Evolutionary conservation across 1,140 invertebrate genomes (phyloP).

Genomic region (Calephelis virginiensis): DNA sequence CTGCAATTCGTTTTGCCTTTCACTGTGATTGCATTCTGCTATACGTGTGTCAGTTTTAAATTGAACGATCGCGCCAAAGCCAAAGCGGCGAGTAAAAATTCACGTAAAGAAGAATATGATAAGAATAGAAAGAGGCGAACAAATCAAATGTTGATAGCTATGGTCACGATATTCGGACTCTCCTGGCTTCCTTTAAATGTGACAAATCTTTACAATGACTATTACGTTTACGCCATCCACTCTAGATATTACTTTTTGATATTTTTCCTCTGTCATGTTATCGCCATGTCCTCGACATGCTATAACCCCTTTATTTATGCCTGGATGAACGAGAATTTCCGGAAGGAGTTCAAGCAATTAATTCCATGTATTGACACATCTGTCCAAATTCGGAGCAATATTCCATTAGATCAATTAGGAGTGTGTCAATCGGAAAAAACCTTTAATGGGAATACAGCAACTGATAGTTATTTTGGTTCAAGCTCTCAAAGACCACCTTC

Average conservation of each 20-base stretch:
- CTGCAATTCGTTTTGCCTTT: slow-evolving; percentile 97
- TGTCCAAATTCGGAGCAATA: slow-evolving; percentile 53
- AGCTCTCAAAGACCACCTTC: slow-evolving; percentile 62
- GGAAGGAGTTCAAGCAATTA: slow-evolving; percentile 96
- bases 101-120: slow-evolving; percentile 86
- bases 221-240: slow-evolving; percentile 83
- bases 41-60: slow-evolving; percentile 94
- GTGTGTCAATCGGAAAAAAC: slow-evolving; percentile 81
- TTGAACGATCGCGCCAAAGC: slow-evolving; percentile 87
- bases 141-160: slow-evolving; percentile 97
- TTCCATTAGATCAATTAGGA: slow-evolving; percentile 64
- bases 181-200: slow-evolving; percentile 98
- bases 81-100: slow-evolving; percentile 88
- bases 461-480: slow-evolving; percentile 63
- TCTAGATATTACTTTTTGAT: slow-evolving; percentile 91
- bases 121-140: slow-evolving; percentile 87
- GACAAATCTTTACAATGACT: slow-evolving; percentile 93
- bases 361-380: slow-evolving; percentile 85
- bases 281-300: slow-evolving; percentile 98
- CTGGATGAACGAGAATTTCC: slow-evolving; percentile 98
- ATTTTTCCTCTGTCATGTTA: slow-evolving; percentile 94
- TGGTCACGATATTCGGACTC: slow-evolving; percentile 96
- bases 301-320: slow-evolving; percentile 96
- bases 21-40: slow-evolving; percentile 96
- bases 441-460: slow-evolving; percentile 85